Evolutionary conservation across 2,113 vertebrate species (phyloP), one percentile per base, ranked within the genome.

Genomic region (Chlorodrepanis virens): DNA sequence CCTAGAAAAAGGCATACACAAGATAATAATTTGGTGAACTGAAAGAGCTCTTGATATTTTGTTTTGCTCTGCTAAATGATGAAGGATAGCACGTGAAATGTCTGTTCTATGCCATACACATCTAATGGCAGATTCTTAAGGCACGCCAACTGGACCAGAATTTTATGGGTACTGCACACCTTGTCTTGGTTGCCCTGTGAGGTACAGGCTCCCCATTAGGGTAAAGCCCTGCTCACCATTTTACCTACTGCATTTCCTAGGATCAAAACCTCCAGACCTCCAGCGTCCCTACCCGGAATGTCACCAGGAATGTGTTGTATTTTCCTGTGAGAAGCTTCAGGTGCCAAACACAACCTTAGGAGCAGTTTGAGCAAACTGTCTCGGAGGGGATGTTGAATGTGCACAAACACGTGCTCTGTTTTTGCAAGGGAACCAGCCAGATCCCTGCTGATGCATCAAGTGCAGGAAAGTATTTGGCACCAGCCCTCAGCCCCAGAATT

Each of bases 381-480:
- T 93, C 31, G 0, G 44, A 96, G 93, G 72, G 45, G 50, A 81
- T 75, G 69, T 40, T 94, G 95, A 91, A 93, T 56, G 56, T 84
- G 72, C 42, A 54, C 91, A 95, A 95, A 94, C 89, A 93, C 1
- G 0, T 44, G 44, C 60, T 86, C 71, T 96, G 96, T 94, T 96
- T 94, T 95, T 24, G 7, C 77, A 95, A 91, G 69, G 80, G 86
- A 70, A 93, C 89, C 86, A 89, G 92, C 93, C 95, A 97, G 93
- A 74, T 59, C 76, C 91, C 76, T 89, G 83, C 60, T 87, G 93
- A 89, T 87, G 86, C 83, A 87, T 70, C 95, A 87, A 94, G 72
- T 89, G 80, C 76, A 95, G 76, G 70, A 75, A 93, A 96, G 29
- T 44, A 89, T 94, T 87, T 94, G 86, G 93, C 93, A 90, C 27